Base-by-base conservation (phyloP, 1,140 invertebrate species). In the Homalodisca vitripennis region DNA sequence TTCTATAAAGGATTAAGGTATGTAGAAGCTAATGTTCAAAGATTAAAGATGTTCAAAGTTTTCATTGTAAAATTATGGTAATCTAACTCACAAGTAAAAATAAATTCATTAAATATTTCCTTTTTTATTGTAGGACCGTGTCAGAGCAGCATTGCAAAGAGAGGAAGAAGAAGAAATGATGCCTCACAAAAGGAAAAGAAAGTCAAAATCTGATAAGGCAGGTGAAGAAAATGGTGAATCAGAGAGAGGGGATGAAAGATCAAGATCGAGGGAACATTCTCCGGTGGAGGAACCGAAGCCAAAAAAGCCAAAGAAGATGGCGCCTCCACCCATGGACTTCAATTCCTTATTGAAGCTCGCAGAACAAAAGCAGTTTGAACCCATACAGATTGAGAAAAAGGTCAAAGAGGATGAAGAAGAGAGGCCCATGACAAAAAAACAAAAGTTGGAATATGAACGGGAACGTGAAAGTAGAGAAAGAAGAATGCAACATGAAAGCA, bases 291-390 rank as follows among this genome's bases (percentile, higher is more conserved):
- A 76, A 51, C 68, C 31, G 27, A 72, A 20, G 79, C 82, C 29
- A 89, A 88, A 74, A 75, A 82, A 12, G 87, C 82, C 0, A 86
- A 86, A 51, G 80, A 80, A 77, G 81, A 76, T 82, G 29, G 78
- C 83, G 3, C 89, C 90, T 31, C 90, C 91, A 1, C 86, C 87
- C 17, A 84, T 92, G 77, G 87, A 91, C 78, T 94, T 92, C 75
- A 79, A 84, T 72, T 84, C 89, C 53, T 74, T 95, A 22, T 75
- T 95, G 0, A 90, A 92, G 78, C 78, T 95, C 17, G 93, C 92
- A 6, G 89, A 91, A 72, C 85, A 92, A 76, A 94, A 95, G 77
- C 91, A 93, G 73, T 83, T 86, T 78, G 90, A 93, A 78, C 91
- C 92, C 0, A 79, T 93, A 32, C 77, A 87, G 14, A 76, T 84